Evolutionary conservation across 2,888 invertebrate species (phyloP).

Genomic region (Galerucella calmariensis): DNA sequence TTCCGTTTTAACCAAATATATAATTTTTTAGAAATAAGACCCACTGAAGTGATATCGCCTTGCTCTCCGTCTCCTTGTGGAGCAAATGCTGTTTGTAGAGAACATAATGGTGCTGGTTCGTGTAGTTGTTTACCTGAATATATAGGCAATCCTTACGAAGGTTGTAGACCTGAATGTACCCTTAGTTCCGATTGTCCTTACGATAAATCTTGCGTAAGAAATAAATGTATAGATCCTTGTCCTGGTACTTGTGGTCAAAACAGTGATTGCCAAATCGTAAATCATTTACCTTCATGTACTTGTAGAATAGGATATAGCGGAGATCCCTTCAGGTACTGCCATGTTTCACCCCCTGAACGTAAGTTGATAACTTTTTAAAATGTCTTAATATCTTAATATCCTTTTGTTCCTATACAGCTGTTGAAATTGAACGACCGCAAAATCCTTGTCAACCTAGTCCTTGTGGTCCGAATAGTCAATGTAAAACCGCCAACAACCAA

Average conservation of each 20-base stretch:
- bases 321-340: slow-evolving; percentile 56
- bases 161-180: slow-evolving; percentile 80
- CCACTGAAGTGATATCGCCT: slow-evolving; percentile 22
- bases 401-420: slow-evolving; percentile 44
- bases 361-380: slow-evolving; percentile 41
- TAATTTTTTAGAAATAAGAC: slow-evolving; percentile 21
- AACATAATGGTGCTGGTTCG: slow-evolving; percentile 73
- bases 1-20: not conserved
- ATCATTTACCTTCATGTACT: slow-evolving; percentile 76
- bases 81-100: slow-evolving; percentile 77
- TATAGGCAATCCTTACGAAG: slow-evolving; percentile 82
- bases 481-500: slow-evolving; percentile 76
- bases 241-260: slow-evolving; percentile 81
- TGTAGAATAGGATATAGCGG: slow-evolving; percentile 80
- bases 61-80: slow-evolving; percentile 84
- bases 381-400: slow-evolving; percentile 11
- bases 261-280: slow-evolving; percentile 80
- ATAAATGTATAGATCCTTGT: slow-evolving; percentile 83
- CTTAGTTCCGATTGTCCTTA: slow-evolving; percentile 78
- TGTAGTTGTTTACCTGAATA: slow-evolving; percentile 79
- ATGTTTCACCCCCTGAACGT: slow-evolving; percentile 52
- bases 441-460: slow-evolving; percentile 68
- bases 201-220: slow-evolving; percentile 76
- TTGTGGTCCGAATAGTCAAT: slow-evolving; percentile 83
- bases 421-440: slow-evolving; percentile 65